Conservation (phyloP, 1,140 invertebrate species). For the Tribolium madens region DNA sequence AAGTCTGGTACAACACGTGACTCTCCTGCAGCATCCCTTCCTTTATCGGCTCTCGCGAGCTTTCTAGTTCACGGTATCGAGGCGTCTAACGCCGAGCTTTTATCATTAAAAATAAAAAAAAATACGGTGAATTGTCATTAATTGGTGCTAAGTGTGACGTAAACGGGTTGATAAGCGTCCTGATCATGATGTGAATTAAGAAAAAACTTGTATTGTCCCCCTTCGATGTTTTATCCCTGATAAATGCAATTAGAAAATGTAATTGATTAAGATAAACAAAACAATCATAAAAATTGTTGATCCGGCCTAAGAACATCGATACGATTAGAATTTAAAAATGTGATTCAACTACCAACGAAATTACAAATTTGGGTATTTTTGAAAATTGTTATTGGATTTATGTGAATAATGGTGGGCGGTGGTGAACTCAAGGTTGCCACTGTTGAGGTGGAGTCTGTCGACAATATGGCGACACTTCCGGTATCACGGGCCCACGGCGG, state of each 20-base stretch:
- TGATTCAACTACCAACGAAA: slow-evolving; percentile 40
- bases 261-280: slow-evolving; percentile 28
- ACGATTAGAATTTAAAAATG: slow-evolving; percentile 17
- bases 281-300: slow-evolving; percentile 13
- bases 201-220: neutral
- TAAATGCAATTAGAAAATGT: slow-evolving; percentile 21
- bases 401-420: slow-evolving; percentile 71
- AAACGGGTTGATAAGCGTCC: slow-evolving; percentile 41
- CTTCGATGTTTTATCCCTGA: slow-evolving; percentile 4
- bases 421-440: slow-evolving; percentile 88
- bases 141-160: slow-evolving; percentile 42
- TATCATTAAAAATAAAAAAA: slow-evolving; percentile 41
- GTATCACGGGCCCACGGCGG: slow-evolving; percentile 67
- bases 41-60: slow-evolving; percentile 51
- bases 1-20: slow-evolving; percentile 58
- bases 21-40: slow-evolving; percentile 63
- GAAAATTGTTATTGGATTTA: slow-evolving; percentile 39
- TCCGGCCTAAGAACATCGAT: slow-evolving; percentile 44
- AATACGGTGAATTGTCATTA: slow-evolving; percentile 32
- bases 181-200: slow-evolving; percentile 21
- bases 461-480: slow-evolving; percentile 88
- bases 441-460: slow-evolving; percentile 83
- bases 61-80: slow-evolving; percentile 53
- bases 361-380: slow-evolving; percentile 32
- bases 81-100: slow-evolving; percentile 47